Evolutionary conservation across 2,797 vertebrate species (phyloP), one percentile per base, ranked within the genome.

Genomic region (Pseudomugil tenellus): DNA sequence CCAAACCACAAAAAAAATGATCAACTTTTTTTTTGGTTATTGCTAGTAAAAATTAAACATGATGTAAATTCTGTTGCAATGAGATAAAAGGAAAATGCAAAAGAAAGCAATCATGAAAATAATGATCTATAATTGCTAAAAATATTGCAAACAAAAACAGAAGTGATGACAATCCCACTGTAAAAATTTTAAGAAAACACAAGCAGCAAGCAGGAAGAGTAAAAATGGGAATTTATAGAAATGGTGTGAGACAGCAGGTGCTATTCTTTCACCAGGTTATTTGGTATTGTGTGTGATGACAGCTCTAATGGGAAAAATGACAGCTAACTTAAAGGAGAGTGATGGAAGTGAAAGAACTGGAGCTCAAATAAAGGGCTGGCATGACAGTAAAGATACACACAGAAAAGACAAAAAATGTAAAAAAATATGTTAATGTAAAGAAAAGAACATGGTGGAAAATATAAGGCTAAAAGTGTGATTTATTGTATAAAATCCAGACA

Each of bases 241-340:
- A 81, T 59, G 73, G 58, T 51, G 25, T 0, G 39, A 80, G 86
- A 84, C 76, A 84, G 76, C 89, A 90, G 87, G 82, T 89, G 88
- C 43, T 54, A 66, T 79, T 84, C 78, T 79, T 64, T 76, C 79
- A 82, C 79, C 79, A 53, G 72, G 72, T 84, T 81, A 90, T 90
- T 87, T 80, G 79, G 70, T 76, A 80, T 72, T 84, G 77, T 86
- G 76, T 72, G 80, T 55, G 58, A 73, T 65, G 85, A 83, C 88
- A 81, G 74, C 67, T 74, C 72, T 79, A 89, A 89, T 86, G 81
- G 80, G 69, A 86, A 84, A 84, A 77, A 88, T 79, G 84, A 84
- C 77, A 77, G 74, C 65, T n/a, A 72, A 61, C 65, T 49, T 56
- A 62, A 67, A 66, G 31, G 67, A 73, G 66, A 77, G 66, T 72